These are phyloP conservation scores for Columba livia DNA, from an alignment of 2,113 vertebrate genomes.

Conservation along the genomic window DNA sequence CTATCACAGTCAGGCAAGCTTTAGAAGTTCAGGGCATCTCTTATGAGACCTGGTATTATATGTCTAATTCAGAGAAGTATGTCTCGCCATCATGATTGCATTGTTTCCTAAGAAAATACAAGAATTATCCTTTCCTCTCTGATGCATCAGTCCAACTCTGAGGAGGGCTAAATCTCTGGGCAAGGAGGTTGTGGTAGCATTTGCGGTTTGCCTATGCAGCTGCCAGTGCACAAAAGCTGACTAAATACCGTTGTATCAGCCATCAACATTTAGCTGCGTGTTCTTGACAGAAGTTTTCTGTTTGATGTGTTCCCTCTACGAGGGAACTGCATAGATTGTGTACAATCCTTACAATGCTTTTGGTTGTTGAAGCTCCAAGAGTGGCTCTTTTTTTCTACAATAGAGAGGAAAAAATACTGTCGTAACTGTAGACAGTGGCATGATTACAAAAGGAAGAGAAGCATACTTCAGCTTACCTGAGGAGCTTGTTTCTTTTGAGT, in stretches of 20 bases:
- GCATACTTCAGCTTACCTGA: background rate
- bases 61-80: constrained; percentile 39
- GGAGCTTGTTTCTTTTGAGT: background rate
- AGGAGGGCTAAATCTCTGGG: constrained; percentile 43
- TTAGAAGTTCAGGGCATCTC: constrained; percentile 26
- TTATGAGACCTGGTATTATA: constrained; percentile 54
- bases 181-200: constrained; percentile 25
- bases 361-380: background rate
- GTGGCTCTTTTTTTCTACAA: background rate
- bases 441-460: background rate
- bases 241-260: background rate
- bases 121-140: constrained; percentile 53
- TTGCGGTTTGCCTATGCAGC: background rate
- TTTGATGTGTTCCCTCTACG: background rate
- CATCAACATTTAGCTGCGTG: background rate
- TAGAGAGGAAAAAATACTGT: background rate
- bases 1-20: constrained; percentile 55
- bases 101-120: constrained; percentile 55
- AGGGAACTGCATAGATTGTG: background rate
- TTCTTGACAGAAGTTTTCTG: background rate
- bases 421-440: background rate
- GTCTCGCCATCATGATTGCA: constrained; percentile 11
- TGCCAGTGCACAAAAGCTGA: background rate
- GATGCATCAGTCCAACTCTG: constrained; percentile 22
- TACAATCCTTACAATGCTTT: background rate